These are phyloP conservation scores for Ranitomeya imitator DNA, from an alignment of 2,113 vertebrate genomes.

Conservation along the genomic window DNA sequence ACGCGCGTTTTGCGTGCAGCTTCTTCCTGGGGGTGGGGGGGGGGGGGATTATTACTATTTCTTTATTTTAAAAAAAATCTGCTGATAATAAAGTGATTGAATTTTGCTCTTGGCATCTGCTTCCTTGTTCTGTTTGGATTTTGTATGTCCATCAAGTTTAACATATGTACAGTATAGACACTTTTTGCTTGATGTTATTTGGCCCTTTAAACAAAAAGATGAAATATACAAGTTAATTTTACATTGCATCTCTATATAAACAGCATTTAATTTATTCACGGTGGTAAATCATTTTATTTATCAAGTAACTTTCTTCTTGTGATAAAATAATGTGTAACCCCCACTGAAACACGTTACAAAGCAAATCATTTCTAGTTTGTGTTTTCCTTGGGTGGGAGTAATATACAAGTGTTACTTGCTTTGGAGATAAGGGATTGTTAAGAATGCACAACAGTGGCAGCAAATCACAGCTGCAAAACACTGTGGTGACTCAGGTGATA, in stretches of 20 bases:
- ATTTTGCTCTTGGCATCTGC: too few species aligned
- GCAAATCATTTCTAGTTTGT: constrained; percentile 20
- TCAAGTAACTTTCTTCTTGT: constrained; percentile 24
- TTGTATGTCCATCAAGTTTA: too few species aligned
- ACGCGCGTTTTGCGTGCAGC: too few species aligned
- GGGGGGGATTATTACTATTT: too few species aligned
- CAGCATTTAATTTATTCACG: constrained; percentile 13
- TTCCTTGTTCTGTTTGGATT: too few species aligned
- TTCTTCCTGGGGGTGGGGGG: too few species aligned
- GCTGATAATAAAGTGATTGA: too few species aligned
- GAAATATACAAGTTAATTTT: constrained; percentile 12
- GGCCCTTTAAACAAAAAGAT: constrained; percentile 9
- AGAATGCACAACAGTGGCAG: not conserved
- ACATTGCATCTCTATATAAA: not conserved
- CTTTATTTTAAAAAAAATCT: too few species aligned
- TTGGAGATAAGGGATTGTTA: not conserved
- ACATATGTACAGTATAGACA: not conserved
- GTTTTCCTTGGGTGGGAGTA: constrained; percentile 17
- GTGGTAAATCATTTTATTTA: constrained; percentile 24
- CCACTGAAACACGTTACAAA: constrained; percentile 9
- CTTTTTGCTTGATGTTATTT: not conserved
- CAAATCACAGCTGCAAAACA: not conserved
- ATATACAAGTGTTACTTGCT: constrained; percentile 18
- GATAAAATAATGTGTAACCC: constrained; percentile 12
- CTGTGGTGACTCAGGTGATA: not conserved